Percentiles rank a stretch among this genome's conserved stretches.
Evolutionary conservation across 2,888 invertebrate genomes (phyloP).

Genomic region (Patella ulyssiponensis): DNA sequence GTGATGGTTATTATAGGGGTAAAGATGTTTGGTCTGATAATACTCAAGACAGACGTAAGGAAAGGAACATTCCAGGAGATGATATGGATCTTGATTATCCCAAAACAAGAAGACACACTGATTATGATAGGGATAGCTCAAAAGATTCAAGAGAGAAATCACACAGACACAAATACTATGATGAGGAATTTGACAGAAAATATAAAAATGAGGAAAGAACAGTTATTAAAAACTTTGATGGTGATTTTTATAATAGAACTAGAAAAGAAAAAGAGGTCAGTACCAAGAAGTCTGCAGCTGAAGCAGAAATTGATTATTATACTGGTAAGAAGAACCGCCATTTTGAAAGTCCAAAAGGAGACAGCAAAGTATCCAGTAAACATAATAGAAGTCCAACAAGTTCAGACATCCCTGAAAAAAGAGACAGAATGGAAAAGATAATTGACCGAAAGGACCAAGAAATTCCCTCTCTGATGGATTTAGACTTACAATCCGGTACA

Average conservation of each 20-base stretch:
- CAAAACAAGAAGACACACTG: constrained; percentile 18
- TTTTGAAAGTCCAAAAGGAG: too few species aligned
- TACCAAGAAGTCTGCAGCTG: constrained; percentile 22
- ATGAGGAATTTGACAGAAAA: constrained; percentile 22
- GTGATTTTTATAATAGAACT: constrained; percentile 19
- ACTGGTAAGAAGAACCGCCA: background rate
- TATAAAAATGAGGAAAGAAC: background rate
- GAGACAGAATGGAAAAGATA: too few species aligned
- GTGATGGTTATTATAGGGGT: constrained; percentile 6
- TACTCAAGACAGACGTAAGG: constrained; percentile 9
- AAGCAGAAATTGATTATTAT: background rate
- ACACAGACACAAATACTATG: constrained; percentile 26
- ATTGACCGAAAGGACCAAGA: too few species aligned
- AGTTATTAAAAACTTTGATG: background rate
- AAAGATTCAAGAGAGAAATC: constrained; percentile 20
- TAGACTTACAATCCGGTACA: too few species aligned
- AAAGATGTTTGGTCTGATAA: too few species aligned
- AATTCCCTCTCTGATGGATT: too few species aligned
- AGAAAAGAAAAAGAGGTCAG: constrained; percentile 18
- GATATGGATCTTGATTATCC: constrained; percentile 11
- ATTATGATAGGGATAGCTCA: background rate
- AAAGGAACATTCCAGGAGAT: constrained; percentile 22
- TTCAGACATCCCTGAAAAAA: too few species aligned
- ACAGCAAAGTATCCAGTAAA: too few species aligned
- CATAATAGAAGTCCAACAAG: too few species aligned